Evolutionary conservation across 2,797 vertebrate species (phyloP).

Genomic region (Oreonectes daqikongensis): DNA sequence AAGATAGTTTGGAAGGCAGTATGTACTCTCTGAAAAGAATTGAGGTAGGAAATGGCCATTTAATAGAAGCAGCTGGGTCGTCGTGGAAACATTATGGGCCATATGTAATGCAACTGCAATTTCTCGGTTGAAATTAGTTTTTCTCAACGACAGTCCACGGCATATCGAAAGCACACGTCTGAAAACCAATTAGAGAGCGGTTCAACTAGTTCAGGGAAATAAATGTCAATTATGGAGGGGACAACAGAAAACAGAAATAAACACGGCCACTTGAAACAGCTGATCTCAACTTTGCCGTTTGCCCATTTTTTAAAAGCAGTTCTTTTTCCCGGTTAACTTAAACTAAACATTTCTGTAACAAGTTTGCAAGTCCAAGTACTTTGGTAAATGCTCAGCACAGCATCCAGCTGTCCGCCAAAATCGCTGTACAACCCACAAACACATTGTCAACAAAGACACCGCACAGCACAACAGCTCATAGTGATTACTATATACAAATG

Average conservation of each 20-base stretch:
- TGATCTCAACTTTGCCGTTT: neutral
- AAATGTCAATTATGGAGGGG: constrained; percentile 2
- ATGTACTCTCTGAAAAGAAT: neutral
- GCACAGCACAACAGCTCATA: neutral
- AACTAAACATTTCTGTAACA: neutral
- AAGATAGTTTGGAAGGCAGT: neutral
- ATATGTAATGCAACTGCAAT: constrained; percentile 22
- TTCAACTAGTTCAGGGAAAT: constrained; percentile 19
- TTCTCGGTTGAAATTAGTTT: constrained; percentile 7
- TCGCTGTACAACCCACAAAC: neutral
- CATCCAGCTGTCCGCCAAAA: neutral
- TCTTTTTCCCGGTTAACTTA: neutral
- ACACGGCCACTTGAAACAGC: neutral
- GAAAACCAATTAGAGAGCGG: constrained; percentile 17
- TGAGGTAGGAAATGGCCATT: constrained; percentile 16
- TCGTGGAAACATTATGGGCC: constrained; percentile 35
- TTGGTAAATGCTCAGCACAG: neutral
- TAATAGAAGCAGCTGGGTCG: constrained; percentile 45
- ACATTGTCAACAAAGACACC: neutral
- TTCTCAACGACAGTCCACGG: constrained; percentile 4
- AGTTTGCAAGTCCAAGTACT: neutral
- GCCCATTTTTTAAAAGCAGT: neutral
- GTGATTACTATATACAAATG: neutral
- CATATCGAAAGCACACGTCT: constrained; percentile 24
- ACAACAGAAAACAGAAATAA: constrained; percentile 12